Evolutionary conservation across 2,113 vertebrate genomes (phyloP).

Genomic region (Smithornis capensis): DNA sequence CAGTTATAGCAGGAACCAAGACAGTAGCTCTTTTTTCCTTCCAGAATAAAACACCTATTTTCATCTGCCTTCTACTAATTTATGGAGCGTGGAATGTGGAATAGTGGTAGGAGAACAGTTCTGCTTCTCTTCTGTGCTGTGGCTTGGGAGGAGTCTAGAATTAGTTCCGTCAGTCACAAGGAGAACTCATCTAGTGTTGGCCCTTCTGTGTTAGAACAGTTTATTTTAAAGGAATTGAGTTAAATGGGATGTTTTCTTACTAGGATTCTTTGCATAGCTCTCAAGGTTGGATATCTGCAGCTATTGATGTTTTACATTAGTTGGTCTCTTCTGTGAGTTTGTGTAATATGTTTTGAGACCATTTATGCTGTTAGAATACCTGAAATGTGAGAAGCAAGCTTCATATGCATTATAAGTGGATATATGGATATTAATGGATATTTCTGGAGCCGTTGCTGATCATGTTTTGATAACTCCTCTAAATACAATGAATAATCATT

Average conservation of each 20-base stretch:
- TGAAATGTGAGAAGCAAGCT: neutral
- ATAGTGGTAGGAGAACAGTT: neutral
- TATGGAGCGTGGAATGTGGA: conserved; percentile 4
- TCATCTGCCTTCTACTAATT: neutral
- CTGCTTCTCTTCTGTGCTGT: neutral
- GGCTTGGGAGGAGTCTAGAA: neutral
- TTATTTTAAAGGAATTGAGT: neutral
- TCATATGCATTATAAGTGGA: neutral
- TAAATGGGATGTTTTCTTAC: neutral
- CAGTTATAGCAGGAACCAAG: neutral
- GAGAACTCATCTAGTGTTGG: neutral
- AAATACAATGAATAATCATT: neutral
- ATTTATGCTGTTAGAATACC: neutral
- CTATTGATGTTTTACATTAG: neutral
- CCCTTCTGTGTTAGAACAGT: neutral
- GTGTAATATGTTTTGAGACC: neutral
- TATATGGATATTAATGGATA: too few relatives aligned
- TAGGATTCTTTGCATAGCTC: neutral
- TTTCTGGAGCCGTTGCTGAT: neutral
- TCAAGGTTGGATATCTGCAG: neutral
- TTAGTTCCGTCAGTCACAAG: neutral
- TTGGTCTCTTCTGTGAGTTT: neutral
- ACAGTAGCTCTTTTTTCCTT: conserved; percentile 4
- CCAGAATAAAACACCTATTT: conserved; percentile 4
- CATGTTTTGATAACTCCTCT: neutral